phyloP scores from a whole-genome alignment of 1,140 invertebrate genomes.

The Zophobas morio region DNA sequence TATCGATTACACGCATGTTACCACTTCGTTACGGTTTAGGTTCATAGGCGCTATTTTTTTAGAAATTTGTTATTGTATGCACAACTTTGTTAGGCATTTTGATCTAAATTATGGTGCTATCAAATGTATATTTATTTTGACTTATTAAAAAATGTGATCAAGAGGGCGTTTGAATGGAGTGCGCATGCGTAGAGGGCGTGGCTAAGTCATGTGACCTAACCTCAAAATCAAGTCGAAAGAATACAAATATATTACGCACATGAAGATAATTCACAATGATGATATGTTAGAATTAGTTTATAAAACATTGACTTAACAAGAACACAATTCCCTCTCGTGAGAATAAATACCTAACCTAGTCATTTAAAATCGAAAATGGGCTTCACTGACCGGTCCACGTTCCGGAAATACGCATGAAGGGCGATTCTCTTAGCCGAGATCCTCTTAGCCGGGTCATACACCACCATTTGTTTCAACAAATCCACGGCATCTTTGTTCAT shows the following conservation, averaged over 20 bases:
- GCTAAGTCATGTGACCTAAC: no score
- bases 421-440: slow-evolving; percentile 82
- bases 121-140: slow-evolving; percentile 13
- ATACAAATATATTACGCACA: no score
- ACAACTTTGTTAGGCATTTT: slow-evolving; percentile 2
- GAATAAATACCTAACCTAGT: slow-evolving; percentile 18
- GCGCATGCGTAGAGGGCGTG: no score
- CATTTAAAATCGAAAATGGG: slow-evolving; percentile 53
- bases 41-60: slow-evolving; percentile 23
- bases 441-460: slow-evolving; percentile 84
- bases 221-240: no score
- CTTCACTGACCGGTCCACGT: slow-evolving; percentile 63
- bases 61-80: slow-evolving; percentile 2
- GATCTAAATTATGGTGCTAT: slow-evolving; percentile 33
- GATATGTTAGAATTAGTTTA: no score
- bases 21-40: neutral
- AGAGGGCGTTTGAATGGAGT: no score
- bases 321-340: neutral
- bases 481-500: slow-evolving; percentile 78
- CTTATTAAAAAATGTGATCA: slow-evolving; percentile 6
- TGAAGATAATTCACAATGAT: no score
- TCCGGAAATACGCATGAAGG: slow-evolving; percentile 80
- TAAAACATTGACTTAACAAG: neutral
- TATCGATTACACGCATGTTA: slow-evolving; percentile 1
- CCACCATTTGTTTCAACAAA: slow-evolving; percentile 82